phyloP scores from a whole-genome alignment of 2,888 invertebrate genomes.

The Heliconius erato region DNA sequence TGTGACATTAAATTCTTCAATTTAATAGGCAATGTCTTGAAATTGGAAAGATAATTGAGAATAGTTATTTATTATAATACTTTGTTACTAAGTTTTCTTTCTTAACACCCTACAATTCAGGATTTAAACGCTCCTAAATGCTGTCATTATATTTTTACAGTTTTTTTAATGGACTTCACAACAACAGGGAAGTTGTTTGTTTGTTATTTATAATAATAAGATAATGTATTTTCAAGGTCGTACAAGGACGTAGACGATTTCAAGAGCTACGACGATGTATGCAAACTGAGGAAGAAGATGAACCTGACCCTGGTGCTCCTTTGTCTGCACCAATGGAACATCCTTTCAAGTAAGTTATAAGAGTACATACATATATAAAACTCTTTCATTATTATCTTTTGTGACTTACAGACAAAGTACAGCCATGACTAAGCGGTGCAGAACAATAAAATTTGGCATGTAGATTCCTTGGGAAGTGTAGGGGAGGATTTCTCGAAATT shows the following conservation, averaged over 20 bases:
- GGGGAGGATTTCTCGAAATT: too few relatives aligned
- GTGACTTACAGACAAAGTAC: too few relatives aligned
- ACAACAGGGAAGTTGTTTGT: too few relatives aligned
- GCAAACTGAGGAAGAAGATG: conserved; percentile 96
- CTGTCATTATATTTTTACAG: too few relatives aligned
- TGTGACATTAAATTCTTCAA: background rate
- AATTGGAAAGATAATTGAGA: background rate
- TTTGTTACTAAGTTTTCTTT: too few relatives aligned
- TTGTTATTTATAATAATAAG: background rate
- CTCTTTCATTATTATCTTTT: too few relatives aligned
- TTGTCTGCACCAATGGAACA: conserved; percentile 88
- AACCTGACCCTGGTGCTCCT: conserved; percentile 86
- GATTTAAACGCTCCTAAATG: background rate
- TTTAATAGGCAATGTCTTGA: background rate
- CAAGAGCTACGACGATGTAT: conserved; percentile 94
- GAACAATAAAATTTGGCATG: too few relatives aligned
- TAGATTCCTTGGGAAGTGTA: too few relatives aligned
- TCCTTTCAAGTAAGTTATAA: conserved; percentile 87
- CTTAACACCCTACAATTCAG: too few relatives aligned
- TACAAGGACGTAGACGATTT: conserved; percentile 90
- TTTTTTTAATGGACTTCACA: too few relatives aligned
- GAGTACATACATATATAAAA: too few relatives aligned
- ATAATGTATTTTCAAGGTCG: conserved; percentile 69
- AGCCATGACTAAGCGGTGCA: too few relatives aligned
- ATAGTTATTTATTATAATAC: background rate